Evolutionary conservation across 92 coral and sea anemone genomes (phyloP), one percentile per base, ranked within the genome.

Genomic region (Hydrozoanthus gracilis): DNA sequence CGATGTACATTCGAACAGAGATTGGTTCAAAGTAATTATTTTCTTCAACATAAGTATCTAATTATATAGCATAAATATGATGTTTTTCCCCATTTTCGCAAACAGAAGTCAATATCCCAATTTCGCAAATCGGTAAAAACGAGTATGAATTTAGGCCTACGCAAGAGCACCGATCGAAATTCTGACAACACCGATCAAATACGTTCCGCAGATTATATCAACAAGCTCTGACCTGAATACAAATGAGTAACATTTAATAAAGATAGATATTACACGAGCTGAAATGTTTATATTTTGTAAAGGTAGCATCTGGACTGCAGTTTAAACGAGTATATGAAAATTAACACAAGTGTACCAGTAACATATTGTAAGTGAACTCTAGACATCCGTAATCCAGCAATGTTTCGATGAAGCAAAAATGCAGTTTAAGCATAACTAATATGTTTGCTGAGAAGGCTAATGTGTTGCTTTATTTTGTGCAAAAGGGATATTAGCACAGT

Each of bases 211-310:
- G 8, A 51, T 7, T 27, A 54, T 49, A 52, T 54, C 20, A 10
- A 54, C 55, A 76, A 52, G 13, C 10, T 76, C 14, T 54, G 17
- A 17, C 65, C 8, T 80, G 47, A 80, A 80, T 80, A 44, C 66
- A 18, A 80, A 62, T 66, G 64, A 62, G 74, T 47, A 13, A 80
- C 64, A 66, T 80, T 80, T 80, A 80, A 80, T 80, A 80, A 80
- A 61, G 58, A 61, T 61, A n/a, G 72, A 12, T 52, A 65, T 62
- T 11, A 47, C 48, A 80, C 20, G 68, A 7, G 35, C 44, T 65
- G 74, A 62, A 67, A 65, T 64, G 62, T 80, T 80, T 80, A 65
- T 60, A 66, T 80, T 80, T 46, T 74, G 44, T 52, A 65, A 48
- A 65, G 74, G 60, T 65, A 80, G 52, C 60, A 35, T 10, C 13